phyloP scores from a whole-genome alignment of 2,888 invertebrate species.

The Dryomyza anilis region DNA sequence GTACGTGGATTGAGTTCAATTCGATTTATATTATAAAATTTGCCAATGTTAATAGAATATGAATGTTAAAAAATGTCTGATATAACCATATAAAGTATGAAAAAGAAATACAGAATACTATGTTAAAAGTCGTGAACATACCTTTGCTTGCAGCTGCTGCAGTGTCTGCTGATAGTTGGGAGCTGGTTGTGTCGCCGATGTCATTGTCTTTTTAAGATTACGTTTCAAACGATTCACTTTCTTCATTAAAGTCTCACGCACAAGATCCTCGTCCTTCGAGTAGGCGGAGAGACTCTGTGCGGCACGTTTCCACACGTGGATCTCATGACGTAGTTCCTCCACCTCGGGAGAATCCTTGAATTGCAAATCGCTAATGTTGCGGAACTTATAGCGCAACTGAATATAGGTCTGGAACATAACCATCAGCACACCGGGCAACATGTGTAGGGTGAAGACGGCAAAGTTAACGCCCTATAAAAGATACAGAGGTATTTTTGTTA shows the following conservation, averaged over 20 bases:
- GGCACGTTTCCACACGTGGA: conserved; percentile 82
- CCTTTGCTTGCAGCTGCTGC: conserved; percentile 67
- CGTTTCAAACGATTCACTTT: conserved; percentile 74
- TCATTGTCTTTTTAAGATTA: conserved; percentile 67
- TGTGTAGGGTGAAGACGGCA: conserved; percentile 79
- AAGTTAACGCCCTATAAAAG: conserved; percentile 78
- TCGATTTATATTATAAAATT: too few species aligned
- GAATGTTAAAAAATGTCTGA: too few species aligned
- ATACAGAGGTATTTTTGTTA: too few species aligned
- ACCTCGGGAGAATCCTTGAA: conserved; percentile 75
- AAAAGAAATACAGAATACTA: too few species aligned
- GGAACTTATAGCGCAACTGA: conserved; percentile 75
- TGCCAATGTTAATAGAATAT: too few species aligned
- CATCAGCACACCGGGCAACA: conserved; percentile 77
- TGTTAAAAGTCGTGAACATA: too few species aligned
- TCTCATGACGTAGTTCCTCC: conserved; percentile 79
- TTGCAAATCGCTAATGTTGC: conserved; percentile 72
- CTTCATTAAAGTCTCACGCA: conserved; percentile 76
- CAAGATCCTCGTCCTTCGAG: conserved; percentile 83
- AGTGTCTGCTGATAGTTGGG: conserved; percentile 70
- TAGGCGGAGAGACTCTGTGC: conserved; percentile 81
- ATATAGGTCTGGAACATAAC: conserved; percentile 74
- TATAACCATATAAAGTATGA: too few species aligned
- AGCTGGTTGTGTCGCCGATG: conserved; percentile 63
- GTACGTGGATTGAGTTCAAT: too few species aligned